phyloP scores from a whole-genome alignment of 2,888 invertebrate species.

The Tuberolachnus salignus region DNA sequence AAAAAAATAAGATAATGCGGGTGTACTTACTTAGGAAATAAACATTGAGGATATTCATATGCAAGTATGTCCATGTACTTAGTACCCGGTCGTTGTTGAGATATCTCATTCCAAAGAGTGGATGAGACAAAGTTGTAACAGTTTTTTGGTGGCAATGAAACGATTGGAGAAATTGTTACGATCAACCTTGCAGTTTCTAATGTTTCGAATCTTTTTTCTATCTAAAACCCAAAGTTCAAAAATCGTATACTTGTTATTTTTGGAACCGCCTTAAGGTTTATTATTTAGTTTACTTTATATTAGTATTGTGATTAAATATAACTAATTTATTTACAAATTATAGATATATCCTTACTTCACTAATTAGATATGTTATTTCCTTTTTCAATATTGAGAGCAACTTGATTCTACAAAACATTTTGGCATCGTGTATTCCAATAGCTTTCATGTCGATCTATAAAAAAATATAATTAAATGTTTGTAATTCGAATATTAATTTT shows the following conservation, averaged over 20 bases:
- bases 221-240: background rate
- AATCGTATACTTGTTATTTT: background rate
- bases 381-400: slow-evolving; percentile 42
- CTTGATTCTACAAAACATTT: slow-evolving; percentile 24
- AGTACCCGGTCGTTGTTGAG: slow-evolving; percentile 25
- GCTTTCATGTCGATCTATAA: slow-evolving; percentile 22
- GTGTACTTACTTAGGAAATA: slow-evolving; percentile 31
- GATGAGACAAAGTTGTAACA: slow-evolving; percentile 39
- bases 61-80: slow-evolving; percentile 29
- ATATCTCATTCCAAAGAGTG: slow-evolving; percentile 30
- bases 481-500: background rate
- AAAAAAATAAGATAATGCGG: background rate
- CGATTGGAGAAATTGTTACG: background rate
- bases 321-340: background rate
- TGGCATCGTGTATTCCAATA: slow-evolving; percentile 6
- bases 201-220: slow-evolving; percentile 5
- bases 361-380: slow-evolving; percentile 21
- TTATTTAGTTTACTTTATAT: background rate
- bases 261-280: background rate
- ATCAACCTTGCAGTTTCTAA: background rate
- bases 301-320: background rate
- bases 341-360: slow-evolving; percentile 22
- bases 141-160: slow-evolving; percentile 25
- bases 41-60: slow-evolving; percentile 21
- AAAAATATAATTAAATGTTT: background rate